Base-by-base conservation (phyloP, 2,888 invertebrate genomes). In the Protodeltote pygarga region DNA sequence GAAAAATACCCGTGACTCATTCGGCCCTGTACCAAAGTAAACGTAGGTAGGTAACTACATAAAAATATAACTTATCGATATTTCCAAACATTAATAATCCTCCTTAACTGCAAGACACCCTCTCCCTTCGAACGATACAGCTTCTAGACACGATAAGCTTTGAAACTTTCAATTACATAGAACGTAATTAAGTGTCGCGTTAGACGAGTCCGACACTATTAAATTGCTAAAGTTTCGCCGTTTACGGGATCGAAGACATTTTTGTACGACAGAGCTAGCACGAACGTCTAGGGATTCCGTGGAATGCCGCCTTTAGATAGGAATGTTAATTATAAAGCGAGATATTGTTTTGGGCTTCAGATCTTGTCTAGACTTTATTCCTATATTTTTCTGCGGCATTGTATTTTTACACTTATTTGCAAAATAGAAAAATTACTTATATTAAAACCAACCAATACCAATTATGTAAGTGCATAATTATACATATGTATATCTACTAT, bases 171-270 rank as follows among this genome's bases (percentile, higher is more conserved):
- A 87, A 88, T 88, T 88, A 87, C 73, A 60, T 72, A 54, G 62
- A 73, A 73, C 77, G 82, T 85, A 89, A 89, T 90, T 88, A 88
- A 86, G 84, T 83, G 84, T 71, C 76, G 75, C 74, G 51, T 52
- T 58, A 58, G 81, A 81, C 74, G 77, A 75, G 79, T 73, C 80
- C 76, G 64, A 75, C 83, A 80, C 84, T 84, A 87, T 87, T 82
- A 82, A 85, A 88, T 82, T 80, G 81, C 78, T 77, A 77, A 79
- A 83, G 76, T 85, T 88, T 83, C 75, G 73, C 77, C 74, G 75
- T 75, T 83, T 73, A 79, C 77, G 66, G 75, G 73, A 87, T 83
- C 77, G 82, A 49, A 67, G 42, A 75, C 76, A 85, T 85, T 87
- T 87, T 87, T 84, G 80, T 79, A 59, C 62, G 58, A 48, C 46